These are phyloP conservation scores for Branchellion lobata DNA, from an alignment of 2,888 invertebrate genomes.

Conservation along the genomic window DNA sequence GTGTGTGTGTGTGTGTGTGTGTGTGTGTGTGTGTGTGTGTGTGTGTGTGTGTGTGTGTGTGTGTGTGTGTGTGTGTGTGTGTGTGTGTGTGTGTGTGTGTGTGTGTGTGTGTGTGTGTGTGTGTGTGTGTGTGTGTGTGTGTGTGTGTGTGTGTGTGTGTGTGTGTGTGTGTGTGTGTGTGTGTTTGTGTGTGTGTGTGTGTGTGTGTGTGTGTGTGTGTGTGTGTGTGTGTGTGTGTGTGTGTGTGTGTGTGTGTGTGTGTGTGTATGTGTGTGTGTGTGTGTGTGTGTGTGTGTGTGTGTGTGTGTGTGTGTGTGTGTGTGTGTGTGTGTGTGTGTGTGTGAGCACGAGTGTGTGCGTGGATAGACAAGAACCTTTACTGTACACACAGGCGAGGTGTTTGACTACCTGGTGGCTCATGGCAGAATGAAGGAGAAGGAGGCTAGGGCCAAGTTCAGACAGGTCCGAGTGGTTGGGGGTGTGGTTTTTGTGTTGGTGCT, in stretches of 20 bases:
- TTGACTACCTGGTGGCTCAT: constrained; percentile 82
- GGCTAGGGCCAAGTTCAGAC: constrained; percentile 88
- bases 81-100: constrained; percentile 60
- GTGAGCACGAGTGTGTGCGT: constrained; percentile 12
- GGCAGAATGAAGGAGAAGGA: constrained; percentile 91
- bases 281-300: constrained; percentile 23
- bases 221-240: constrained; percentile 23
- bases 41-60: constrained; percentile 23
- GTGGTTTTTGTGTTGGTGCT: too few species aligned
- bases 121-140: constrained; percentile 23
- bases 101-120: constrained; percentile 82
- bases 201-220: constrained; percentile 22
- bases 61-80: constrained; percentile 23
- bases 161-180: background rate
- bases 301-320: constrained; percentile 23
- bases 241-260: constrained; percentile 23
- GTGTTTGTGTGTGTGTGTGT: constrained; percentile 8
- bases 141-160: constrained; percentile 23
- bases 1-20: constrained; percentile 22
- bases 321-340: constrained; percentile 23
- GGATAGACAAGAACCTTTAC: too few species aligned
- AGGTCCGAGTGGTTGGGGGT: constrained; percentile 62
- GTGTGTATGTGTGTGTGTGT: constrained; percentile 22
- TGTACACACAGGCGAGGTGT: constrained; percentile 75
- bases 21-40: constrained; percentile 23